Conservation (phyloP, 1,140 invertebrate genomes). For the Drosophila jambulina region DNA sequence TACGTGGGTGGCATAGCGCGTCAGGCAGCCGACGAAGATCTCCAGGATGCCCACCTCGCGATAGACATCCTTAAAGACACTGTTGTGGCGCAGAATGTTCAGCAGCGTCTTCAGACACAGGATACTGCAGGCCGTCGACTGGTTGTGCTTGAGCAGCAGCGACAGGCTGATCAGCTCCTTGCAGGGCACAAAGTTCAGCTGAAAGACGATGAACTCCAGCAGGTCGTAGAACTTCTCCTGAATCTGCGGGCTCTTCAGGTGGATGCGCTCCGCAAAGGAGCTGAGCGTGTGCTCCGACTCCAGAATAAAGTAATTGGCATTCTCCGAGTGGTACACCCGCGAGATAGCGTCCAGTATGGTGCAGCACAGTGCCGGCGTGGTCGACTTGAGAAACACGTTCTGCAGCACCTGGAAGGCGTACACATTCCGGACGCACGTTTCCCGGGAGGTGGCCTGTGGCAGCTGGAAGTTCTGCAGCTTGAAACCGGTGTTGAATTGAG, state of each 20-base stretch:
- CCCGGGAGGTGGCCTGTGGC: conserved; percentile 95
- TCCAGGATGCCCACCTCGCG: conserved; percentile 98
- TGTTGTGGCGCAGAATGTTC: conserved; percentile 94
- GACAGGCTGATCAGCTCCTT: conserved; percentile 99
- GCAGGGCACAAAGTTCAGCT: conserved; percentile 99
- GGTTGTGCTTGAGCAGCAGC: conserved; percentile 94
- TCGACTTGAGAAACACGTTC: conserved; percentile 96
- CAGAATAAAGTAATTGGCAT: conserved; percentile 99
- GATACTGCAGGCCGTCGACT: conserved; percentile 92
- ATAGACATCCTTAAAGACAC: conserved; percentile 98
- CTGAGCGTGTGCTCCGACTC: conserved; percentile 98
- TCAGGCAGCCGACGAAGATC: conserved; percentile 97
- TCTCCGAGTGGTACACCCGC: conserved; percentile 98
- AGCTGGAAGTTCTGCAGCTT: conserved; percentile 96
- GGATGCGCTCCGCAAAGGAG: conserved; percentile 98
- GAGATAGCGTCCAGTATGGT: conserved; percentile 98
- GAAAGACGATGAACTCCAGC: conserved; percentile 98
- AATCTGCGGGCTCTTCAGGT: conserved; percentile 95
- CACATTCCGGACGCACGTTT: conserved; percentile 95
- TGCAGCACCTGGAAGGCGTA: conserved; percentile 98
- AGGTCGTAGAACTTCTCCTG: conserved; percentile 98
- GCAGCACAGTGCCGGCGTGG: conserved; percentile 93
- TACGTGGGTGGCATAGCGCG: conserved; percentile 91
- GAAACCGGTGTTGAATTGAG: conserved; percentile 94
- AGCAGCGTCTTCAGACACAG: conserved; percentile 95